These are phyloP conservation scores for Saccostrea echinata DNA, from an alignment of 1,140 invertebrate species.

Conservation along the genomic window DNA sequence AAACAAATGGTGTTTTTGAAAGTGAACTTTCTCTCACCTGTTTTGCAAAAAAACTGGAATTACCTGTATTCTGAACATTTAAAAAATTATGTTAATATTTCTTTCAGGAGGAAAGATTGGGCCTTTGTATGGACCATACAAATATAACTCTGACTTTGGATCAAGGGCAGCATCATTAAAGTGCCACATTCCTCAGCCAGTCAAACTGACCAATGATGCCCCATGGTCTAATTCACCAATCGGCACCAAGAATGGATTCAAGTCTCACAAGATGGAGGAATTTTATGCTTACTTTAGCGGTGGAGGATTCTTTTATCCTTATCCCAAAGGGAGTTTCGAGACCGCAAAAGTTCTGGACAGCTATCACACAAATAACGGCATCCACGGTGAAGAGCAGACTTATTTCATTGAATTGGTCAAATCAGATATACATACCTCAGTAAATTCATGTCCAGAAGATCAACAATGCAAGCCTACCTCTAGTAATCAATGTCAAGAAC, in stretches of 20 bases:
- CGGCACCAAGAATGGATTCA: neutral
- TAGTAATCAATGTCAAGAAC: neutral
- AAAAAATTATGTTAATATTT: neutral
- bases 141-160: slow-evolving; percentile 66
- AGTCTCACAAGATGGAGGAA: neutral
- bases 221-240: neutral
- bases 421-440: neutral
- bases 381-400: neutral
- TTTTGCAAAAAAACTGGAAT: neutral
- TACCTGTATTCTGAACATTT: neutral
- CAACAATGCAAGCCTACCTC: neutral
- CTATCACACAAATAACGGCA: neutral
- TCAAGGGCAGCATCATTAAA: slow-evolving; percentile 59
- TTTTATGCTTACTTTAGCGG: slow-evolving; percentile 66
- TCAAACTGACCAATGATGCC: neutral
- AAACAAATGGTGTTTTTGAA: too few species aligned
- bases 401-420: neutral
- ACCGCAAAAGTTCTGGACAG: neutral
- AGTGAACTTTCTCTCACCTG: too few species aligned
- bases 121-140: slow-evolving; percentile 66
- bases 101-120: slow-evolving; percentile 52
- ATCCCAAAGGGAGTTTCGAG: slow-evolving; percentile 11
- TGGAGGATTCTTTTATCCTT: slow-evolving; percentile 65
- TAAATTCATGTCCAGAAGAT: neutral
- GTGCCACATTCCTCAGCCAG: neutral